A percentile compares a stretch with the other conserved stretches of the same genome.
Evolutionary conservation across 2,797 vertebrate species (phyloP).

Genomic region (Chromobotia macracanthus): DNA sequence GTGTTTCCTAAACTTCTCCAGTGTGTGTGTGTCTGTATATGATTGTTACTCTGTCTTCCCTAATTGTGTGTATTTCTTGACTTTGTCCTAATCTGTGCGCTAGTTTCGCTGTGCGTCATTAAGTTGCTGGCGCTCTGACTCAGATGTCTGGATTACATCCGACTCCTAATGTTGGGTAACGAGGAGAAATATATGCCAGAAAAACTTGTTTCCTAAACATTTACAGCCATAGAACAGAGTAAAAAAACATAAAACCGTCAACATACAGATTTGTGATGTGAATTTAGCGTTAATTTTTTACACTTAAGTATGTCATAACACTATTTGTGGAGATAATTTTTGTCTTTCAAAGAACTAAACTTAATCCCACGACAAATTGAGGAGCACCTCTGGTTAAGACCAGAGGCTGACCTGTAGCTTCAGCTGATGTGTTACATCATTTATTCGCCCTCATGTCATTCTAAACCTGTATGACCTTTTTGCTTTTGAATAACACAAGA

Average conservation of each 20-base stretch:
- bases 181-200: background rate
- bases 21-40: constrained; percentile 5
- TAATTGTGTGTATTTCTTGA: constrained; percentile 1
- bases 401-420: background rate
- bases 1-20: constrained; percentile 31
- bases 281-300: too few relatives aligned
- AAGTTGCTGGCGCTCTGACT: constrained; percentile 13
- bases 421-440: too few relatives aligned
- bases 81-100: background rate
- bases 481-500: too few relatives aligned
- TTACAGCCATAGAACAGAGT: background rate
- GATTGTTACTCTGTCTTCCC: background rate
- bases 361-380: background rate
- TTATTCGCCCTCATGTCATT: too few relatives aligned
- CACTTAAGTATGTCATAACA: too few relatives aligned
- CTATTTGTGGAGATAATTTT: too few relatives aligned
- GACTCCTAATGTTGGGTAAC: constrained; percentile 19
- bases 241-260: background rate
- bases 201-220: background rate
- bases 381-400: background rate
- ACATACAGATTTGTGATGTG: too few relatives aligned
- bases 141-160: constrained; percentile 43
- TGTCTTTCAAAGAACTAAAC: too few relatives aligned
- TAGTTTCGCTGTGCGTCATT: constrained; percentile 32
- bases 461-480: too few relatives aligned